Conservation (phyloP, 2,797 vertebrate species). For the Muraenolepis orangiensis region DNA sequence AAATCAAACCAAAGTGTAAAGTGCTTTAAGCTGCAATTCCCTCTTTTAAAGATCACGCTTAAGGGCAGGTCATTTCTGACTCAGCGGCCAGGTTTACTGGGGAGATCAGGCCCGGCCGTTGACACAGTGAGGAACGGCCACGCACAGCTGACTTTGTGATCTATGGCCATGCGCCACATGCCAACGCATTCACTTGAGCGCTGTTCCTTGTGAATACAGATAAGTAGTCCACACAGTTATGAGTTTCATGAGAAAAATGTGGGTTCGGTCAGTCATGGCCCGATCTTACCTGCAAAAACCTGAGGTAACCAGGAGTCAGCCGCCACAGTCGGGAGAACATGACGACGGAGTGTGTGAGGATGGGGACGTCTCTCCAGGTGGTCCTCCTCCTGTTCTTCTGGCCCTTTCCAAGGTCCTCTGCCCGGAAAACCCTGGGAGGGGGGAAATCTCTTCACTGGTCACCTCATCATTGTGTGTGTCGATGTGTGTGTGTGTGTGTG, state of each 20-base stretch:
- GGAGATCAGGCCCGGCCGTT: neutral
- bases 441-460: slow-evolving; percentile 34
- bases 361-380: neutral
- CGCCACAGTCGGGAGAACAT: slow-evolving; percentile 67
- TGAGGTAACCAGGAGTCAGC: slow-evolving; percentile 67
- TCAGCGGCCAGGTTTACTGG: slow-evolving; percentile 9
- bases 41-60: slow-evolving; percentile 4
- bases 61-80: slow-evolving; percentile 20
- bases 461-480: neutral
- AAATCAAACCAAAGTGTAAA: slow-evolving; percentile 29
- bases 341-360: slow-evolving; percentile 13
- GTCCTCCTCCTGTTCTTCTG: neutral
- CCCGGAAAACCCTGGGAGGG: slow-evolving; percentile 38
- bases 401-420: slow-evolving; percentile 34
- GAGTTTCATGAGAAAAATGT: neutral
- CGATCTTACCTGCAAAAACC: slow-evolving; percentile 68
- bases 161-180: neutral
- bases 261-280: neutral
- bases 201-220: neutral
- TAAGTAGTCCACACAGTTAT: neutral
- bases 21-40: slow-evolving; percentile 22
- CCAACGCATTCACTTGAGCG: neutral
- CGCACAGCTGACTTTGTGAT: neutral
- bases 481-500: neutral
- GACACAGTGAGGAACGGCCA: slow-evolving; percentile 7